Base-by-base conservation (phyloP, 2,113 vertebrate genomes). In the Forbesichthys agassizii region DNA sequence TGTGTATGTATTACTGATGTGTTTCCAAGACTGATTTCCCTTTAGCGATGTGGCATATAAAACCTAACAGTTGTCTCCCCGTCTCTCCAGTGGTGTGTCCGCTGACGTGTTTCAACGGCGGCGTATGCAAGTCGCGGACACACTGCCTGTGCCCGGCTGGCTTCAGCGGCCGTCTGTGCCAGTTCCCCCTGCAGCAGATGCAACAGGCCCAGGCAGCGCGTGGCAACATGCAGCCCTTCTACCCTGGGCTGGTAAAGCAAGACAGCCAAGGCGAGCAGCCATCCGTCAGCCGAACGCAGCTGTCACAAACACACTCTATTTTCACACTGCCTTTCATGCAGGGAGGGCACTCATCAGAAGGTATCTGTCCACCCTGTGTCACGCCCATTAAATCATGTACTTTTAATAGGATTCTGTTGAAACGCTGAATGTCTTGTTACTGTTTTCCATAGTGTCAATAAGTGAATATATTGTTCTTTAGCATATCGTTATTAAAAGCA, bases 51-150 rank as follows among this genome's bases (percentile, higher is more conserved):
- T 53, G n/a, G 4, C 51, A 1, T 12, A 53, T 11, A 64, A 14
- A 0, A 13, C 49, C 20, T 76, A 56, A 72, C 66, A 47, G 1
- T 49, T 57, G 36, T 64, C 9, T 63, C 58, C 52, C 36, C 57
- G 49, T 75, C 68, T 64, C 67, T 62, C 8, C 91, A 97, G 96
- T 97, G 84, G 96, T 97, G 76, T 97, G 96, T 78, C 96, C 95
- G 47, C 88, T 96, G 70, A 95, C 95, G 11, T 97, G 96, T 80
- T 90, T 96, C 93, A 97, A 97, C 27, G 96, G 96, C 52, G 96
- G 96, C n/a, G 93, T 95, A 71, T 97, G 96, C 83, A 94, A 92
- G 68, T 94, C 95, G 4, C 90, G 95, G 71, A 96, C 94, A 74
- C 94, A 95, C 83, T 97, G 96, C 73, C 89, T 94, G 63, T 97